Evolutionary conservation across 2,113 vertebrate species (phyloP).

Genomic region (Oriolus oriolus): DNA sequence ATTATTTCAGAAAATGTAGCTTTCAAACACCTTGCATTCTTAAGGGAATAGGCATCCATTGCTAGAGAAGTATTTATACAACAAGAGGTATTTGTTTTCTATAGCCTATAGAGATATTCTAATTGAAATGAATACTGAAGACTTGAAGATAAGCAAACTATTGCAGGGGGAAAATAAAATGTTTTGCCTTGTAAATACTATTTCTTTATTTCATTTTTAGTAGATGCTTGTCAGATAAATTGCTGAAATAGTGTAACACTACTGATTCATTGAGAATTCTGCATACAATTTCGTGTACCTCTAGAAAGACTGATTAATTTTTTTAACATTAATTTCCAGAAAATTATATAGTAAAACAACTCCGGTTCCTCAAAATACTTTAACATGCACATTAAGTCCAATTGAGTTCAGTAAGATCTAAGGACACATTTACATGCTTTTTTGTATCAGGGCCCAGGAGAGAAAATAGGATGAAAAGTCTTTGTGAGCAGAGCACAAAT

Average conservation of each 20-base stretch:
- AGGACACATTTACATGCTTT: not conserved
- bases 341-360: not conserved
- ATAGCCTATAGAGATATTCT: not conserved
- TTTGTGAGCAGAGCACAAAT: not conserved
- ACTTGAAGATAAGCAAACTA: not conserved
- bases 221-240: not conserved
- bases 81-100: not conserved
- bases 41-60: not conserved
- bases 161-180: not conserved
- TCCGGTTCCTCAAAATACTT: not conserved
- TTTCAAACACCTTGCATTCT: not conserved
- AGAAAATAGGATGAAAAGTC: not conserved
- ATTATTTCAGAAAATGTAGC: not conserved
- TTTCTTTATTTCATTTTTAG: not conserved
- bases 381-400: not conserved
- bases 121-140: not conserved
- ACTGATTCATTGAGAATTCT: not conserved
- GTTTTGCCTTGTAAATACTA: not conserved
- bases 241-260: not conserved
- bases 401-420: not conserved
- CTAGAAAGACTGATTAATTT: not conserved
- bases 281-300: not conserved
- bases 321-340: not conserved
- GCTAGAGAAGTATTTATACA: not conserved
- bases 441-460: not conserved